Evolutionary conservation across 2,113 vertebrate genomes (phyloP).

Genomic region (Nothobranchius furzeri): DNA sequence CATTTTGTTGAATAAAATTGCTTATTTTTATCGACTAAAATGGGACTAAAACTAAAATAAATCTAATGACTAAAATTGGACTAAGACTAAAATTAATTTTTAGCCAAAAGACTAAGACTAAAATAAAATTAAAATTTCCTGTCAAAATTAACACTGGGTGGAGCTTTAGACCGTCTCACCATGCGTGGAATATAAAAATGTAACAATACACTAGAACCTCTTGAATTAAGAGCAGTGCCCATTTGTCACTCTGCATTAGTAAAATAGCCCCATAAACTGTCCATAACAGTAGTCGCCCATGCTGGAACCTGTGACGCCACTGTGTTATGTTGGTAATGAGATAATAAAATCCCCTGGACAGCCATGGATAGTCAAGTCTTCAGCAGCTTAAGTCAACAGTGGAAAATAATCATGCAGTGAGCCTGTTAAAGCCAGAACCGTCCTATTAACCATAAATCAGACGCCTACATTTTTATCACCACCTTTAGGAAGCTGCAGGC

Average conservation of each 20-base stretch:
- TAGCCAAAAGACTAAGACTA: too few relatives aligned
- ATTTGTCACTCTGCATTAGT: background rate
- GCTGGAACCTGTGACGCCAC: background rate
- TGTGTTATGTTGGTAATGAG: background rate
- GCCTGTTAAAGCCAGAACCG: too few relatives aligned
- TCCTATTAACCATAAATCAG: slow-evolving; percentile 25
- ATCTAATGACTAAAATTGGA: too few relatives aligned
- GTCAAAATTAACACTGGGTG: too few relatives aligned
- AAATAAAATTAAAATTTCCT: too few relatives aligned
- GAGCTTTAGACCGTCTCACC: background rate
- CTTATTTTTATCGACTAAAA: too few relatives aligned
- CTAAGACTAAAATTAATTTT: too few relatives aligned
- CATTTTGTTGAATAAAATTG: too few relatives aligned
- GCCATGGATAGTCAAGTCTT: background rate
- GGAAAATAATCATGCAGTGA: slow-evolving; percentile 14
- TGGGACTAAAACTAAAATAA: too few relatives aligned
- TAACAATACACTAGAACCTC: background rate
- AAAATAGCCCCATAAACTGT: background rate
- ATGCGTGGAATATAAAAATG: background rate
- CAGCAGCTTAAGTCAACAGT: slow-evolving; percentile 1
- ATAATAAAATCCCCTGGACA: slow-evolving; percentile 2
- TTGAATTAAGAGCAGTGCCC: background rate
- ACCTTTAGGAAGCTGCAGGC: background rate
- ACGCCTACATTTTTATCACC: background rate
- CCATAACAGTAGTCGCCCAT: background rate